A percentile compares a stretch with the other conserved stretches of the same genome.
phyloP scores from a whole-genome alignment of 2,113 vertebrate genomes.

The Recurvirostra avosetta region DNA sequence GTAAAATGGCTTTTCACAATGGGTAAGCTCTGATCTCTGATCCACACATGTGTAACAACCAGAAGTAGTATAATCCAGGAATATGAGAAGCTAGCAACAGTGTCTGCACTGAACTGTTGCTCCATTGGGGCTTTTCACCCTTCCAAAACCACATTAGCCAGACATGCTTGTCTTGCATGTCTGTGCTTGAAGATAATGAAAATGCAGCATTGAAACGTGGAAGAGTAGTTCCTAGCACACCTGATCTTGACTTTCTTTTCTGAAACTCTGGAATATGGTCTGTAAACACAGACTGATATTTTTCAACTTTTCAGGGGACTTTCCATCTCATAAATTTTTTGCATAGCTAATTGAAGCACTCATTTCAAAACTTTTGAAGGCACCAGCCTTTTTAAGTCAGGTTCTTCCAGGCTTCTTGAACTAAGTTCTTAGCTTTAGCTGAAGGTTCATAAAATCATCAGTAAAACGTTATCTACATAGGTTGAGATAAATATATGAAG shows the following conservation, averaged over 20 bases:
- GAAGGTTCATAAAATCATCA: background rate
- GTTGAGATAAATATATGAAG: background rate
- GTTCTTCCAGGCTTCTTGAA: background rate
- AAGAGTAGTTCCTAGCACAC: background rate
- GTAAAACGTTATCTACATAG: background rate
- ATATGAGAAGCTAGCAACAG: background rate
- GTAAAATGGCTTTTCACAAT: slow-evolving; percentile 48
- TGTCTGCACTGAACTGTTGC: background rate
- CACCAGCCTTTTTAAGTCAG: background rate
- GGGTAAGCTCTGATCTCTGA: slow-evolving; percentile 43
- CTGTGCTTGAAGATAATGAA: slow-evolving; percentile 44
- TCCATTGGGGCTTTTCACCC: background rate
- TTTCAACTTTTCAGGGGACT: background rate
- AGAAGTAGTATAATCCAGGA: slow-evolving; percentile 24
- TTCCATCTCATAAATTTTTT: background rate
- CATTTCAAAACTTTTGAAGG: background rate
- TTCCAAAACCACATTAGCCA: slow-evolving; percentile 3
- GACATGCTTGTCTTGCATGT: background rate
- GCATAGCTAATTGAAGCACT: background rate
- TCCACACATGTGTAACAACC: slow-evolving; percentile 26
- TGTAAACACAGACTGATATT: background rate
- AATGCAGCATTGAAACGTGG: background rate
- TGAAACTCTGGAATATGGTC: background rate
- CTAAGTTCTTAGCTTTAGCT: background rate
- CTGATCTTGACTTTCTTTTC: background rate